Conservation (phyloP, 2,888 invertebrate genomes). For the Mesochorus sp. region DNA sequence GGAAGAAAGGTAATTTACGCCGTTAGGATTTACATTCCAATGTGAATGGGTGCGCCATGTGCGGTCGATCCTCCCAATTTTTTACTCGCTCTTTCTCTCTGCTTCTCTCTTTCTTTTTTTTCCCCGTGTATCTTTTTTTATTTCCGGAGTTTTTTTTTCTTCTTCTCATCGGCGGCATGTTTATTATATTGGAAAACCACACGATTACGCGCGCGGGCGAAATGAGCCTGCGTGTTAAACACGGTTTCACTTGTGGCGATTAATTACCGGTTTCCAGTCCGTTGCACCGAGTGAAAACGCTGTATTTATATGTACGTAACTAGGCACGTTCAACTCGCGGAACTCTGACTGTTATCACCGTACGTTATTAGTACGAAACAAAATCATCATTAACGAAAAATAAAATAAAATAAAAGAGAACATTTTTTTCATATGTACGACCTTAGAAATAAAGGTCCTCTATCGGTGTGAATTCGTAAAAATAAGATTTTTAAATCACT, state of each 20-base stretch:
- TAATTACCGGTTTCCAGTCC: slow-evolving; percentile 56
- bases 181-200: not conserved
- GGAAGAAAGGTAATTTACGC: slow-evolving; percentile 53
- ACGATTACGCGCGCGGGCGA: slow-evolving; percentile 9
- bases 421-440: not conserved
- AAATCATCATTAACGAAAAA: not conserved
- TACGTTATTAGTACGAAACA: slow-evolving; percentile 3
- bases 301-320: slow-evolving; percentile 1
- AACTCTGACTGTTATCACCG: slow-evolving; percentile 24
- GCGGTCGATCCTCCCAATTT: slow-evolving; percentile 15
- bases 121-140: not conserved
- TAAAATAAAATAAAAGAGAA: not conserved
- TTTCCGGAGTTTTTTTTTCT: not conserved
- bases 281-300: slow-evolving; percentile 51
- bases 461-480: not conserved
- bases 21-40: slow-evolving; percentile 41
- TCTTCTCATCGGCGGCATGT: not conserved
- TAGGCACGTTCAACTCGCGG: slow-evolving; percentile 15
- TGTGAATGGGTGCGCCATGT: not conserved
- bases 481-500: not conserved
- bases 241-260: slow-evolving; percentile 57
- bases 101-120: slow-evolving; percentile 2
- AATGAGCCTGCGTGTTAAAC: slow-evolving; percentile 38
- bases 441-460: not conserved
- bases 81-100: not conserved